Evolutionary conservation across 2,888 invertebrate genomes (phyloP).

Genomic region (Hoplodrina ambigua): DNA sequence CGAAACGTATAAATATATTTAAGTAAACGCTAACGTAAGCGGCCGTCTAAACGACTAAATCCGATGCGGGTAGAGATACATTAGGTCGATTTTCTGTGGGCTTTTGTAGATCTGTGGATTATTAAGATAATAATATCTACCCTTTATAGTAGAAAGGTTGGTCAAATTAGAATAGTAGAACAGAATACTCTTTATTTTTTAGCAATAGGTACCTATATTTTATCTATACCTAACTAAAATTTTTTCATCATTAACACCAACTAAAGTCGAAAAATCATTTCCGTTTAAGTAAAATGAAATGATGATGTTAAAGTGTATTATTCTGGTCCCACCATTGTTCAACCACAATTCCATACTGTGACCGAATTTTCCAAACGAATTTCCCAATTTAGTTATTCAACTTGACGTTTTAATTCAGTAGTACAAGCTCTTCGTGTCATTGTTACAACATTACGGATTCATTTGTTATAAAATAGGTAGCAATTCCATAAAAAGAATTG

Average conservation of each 20-base stretch:
- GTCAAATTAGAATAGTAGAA: constrained; percentile 4
- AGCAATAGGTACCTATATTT: neutral
- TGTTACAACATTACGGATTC: constrained; percentile 3
- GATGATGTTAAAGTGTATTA: neutral
- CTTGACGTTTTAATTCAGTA: constrained; percentile 25
- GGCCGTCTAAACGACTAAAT: constrained; percentile 36
- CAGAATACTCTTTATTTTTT: neutral
- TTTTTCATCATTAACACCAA: constrained; percentile 10
- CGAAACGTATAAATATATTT: constrained; percentile 45
- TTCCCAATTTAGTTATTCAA: constrained; percentile 35
- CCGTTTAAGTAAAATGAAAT: neutral
- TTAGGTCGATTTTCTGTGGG: constrained; percentile 43
- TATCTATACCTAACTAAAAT: neutral
- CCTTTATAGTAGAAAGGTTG: constrained; percentile 1
- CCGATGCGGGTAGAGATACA: constrained; percentile 59
- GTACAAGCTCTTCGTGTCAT: neutral
- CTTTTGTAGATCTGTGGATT: constrained; percentile 42
- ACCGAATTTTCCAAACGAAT: constrained; percentile 21
- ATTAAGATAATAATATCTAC: constrained; percentile 42
- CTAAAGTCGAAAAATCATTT: neutral
- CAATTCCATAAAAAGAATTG: neutral
- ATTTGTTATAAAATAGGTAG: constrained; percentile 7
- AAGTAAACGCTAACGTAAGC: constrained; percentile 38
- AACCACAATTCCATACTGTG: constrained; percentile 20
- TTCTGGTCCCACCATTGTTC: neutral